phyloP scores from a whole-genome alignment of 2,888 invertebrate species.

The Eristalinus aeneus region DNA sequence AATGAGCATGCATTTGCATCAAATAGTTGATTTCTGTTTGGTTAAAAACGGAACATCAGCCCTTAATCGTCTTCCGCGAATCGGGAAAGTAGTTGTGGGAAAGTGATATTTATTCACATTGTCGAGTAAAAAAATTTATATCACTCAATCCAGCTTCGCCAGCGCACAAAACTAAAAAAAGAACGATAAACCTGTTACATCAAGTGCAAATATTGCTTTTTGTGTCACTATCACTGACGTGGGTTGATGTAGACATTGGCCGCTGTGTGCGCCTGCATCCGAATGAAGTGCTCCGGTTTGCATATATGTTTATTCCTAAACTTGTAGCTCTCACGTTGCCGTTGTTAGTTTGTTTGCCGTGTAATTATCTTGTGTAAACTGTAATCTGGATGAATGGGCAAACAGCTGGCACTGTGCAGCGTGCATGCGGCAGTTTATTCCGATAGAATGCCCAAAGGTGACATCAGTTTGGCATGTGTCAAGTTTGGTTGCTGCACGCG shows the following conservation, averaged over 20 bases:
- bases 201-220: background rate
- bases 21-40: no score
- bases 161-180: background rate
- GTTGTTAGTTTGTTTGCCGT: conserved; percentile 5
- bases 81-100: no score
- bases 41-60: no score
- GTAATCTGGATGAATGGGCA: background rate
- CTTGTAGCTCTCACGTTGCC: background rate
- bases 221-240: background rate
- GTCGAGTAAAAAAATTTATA: no score
- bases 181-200: background rate
- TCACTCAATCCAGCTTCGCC: background rate
- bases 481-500: background rate
- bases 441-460: background rate
- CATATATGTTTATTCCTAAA: background rate
- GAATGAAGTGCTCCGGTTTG: background rate
- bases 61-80: no score
- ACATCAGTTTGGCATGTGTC: background rate
- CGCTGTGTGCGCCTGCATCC: background rate
- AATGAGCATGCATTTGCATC: no score
- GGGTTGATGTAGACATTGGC: background rate
- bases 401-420: background rate
- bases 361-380: conserved; percentile 16
- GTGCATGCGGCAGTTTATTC: background rate
- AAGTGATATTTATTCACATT: background rate